phyloP scores from a whole-genome alignment of 2,797 vertebrate genomes.

The Lagodon rhomboides region DNA sequence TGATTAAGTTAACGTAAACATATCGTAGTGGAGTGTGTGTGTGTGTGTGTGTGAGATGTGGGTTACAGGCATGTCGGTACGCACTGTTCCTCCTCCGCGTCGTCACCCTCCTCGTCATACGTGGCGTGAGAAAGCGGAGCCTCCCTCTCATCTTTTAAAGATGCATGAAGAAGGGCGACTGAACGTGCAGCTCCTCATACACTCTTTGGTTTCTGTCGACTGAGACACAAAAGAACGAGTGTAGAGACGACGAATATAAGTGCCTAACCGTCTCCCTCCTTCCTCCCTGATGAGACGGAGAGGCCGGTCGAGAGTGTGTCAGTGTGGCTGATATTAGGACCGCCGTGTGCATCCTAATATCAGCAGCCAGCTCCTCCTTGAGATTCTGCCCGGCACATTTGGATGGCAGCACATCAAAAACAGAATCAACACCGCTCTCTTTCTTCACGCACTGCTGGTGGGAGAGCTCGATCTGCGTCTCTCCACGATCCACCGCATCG shows the following conservation, averaged over 20 bases:
- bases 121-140: conserved; percentile 79
- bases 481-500: conserved; percentile 25
- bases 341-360: conserved; percentile 43
- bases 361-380: conserved; percentile 41
- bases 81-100: conserved; percentile 55
- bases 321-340: conserved; percentile 36
- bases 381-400: conserved; percentile 36
- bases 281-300: conserved; percentile 35
- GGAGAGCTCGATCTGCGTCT: conserved; percentile 37
- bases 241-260: conserved; percentile 29
- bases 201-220: conserved; percentile 13
- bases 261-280: conserved; percentile 16
- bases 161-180: conserved; percentile 78
- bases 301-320: conserved; percentile 21
- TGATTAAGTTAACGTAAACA: conserved; percentile 52
- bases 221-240: background rate
- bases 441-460: conserved; percentile 25
- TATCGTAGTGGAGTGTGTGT: conserved; percentile 19
- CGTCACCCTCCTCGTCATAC: conserved; percentile 65
- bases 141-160: conserved; percentile 84
- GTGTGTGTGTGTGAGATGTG: no score
- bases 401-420: conserved; percentile 61
- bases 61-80: conserved; percentile 41
- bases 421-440: conserved; percentile 31
- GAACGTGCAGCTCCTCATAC: conserved; percentile 19